Base-by-base conservation (phyloP, 30 jellyfish, hydroid and myxozoan species). In the Pseudorhiza aurosa region DNA sequence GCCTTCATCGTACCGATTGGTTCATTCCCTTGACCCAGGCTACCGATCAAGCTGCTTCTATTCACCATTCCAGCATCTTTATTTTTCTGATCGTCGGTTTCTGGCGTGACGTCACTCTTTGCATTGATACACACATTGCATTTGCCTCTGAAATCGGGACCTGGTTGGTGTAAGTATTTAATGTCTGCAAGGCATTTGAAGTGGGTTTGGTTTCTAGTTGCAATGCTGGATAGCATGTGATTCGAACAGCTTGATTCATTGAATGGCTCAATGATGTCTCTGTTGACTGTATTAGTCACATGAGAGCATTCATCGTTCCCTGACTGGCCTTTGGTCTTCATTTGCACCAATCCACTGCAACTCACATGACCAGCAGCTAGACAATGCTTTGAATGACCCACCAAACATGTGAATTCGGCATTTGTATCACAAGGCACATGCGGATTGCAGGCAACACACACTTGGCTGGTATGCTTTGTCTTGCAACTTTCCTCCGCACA, bases 341-440 rank as follows among this genome's bases (percentile, higher is more conserved):
- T 60, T 30, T 27, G 53, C 6, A 60, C 26, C 68, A 68, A 15
- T 18, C 50, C 51, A 47, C 67, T 43, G 28, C 65, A 68, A 0
- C 49, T 68, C 12, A 43, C 82, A 19, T 43, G 32, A 1, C 82
- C 65, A 0, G 82, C 82, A 43, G 67, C 46, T n/a, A 18, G n/a
- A 68, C 68, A 39, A 3, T 45, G 24, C 8, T 11, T 42, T 24
- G 82, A 68, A 32, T 31, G 82, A 19, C 68, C 82, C 17, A 68
- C 82, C 58, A 44, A 30, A 31, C 82, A 68, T 1, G 63, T 68
- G 1, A 68, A 14, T 1, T 68, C 82, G 29, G 63, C 44, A 46
- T 68, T 43, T 44, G 47, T 55, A 19, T 22, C 30, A 32, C 68
- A 44, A 9, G 82, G 68, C n/a, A 21, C 47, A 40, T 68, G 82